These are phyloP conservation scores for Hippocampus mohnikei DNA, from an alignment of 2,113 vertebrate species.

Conservation along the genomic window DNA sequence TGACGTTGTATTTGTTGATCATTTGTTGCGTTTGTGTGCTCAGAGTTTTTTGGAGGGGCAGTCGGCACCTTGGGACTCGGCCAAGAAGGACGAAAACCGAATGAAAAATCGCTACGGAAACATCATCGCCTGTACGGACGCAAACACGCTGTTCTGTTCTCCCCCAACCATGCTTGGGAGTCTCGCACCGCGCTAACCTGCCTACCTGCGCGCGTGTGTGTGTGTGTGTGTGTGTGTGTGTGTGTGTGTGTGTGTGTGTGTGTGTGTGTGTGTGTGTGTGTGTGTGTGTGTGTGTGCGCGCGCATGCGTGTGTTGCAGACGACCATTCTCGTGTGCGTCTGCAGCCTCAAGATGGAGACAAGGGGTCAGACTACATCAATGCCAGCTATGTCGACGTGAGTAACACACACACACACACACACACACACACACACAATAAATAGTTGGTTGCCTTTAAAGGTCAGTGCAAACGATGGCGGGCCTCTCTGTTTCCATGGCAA, in stretches of 20 bases:
- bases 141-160: neutral
- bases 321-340: slow-evolving; percentile 93
- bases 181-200: too few relatives aligned
- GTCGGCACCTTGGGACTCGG: slow-evolving; percentile 93
- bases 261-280: too few relatives aligned
- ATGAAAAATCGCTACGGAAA: slow-evolving; percentile 99
- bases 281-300: neutral
- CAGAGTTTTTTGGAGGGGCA: slow-evolving; percentile 99
- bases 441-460: slow-evolving; percentile 21
- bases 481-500: slow-evolving; percentile 39
- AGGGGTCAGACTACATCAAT: slow-evolving; percentile 94
- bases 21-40: slow-evolving; percentile 8
- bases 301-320: slow-evolving; percentile 65
- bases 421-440: neutral
- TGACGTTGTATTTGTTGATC: too few relatives aligned
- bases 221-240: too few relatives aligned
- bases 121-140: slow-evolving; percentile 94
- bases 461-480: slow-evolving; percentile 5
- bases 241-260: too few relatives aligned
- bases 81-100: slow-evolving; percentile 97
- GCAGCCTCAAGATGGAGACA: slow-evolving; percentile 87
- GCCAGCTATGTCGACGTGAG: slow-evolving; percentile 96
- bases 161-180: too few relatives aligned
- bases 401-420: slow-evolving; percentile 41
- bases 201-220: too few relatives aligned